These are phyloP conservation scores for Philereme vetulata DNA, from an alignment of 2,888 invertebrate species.

Conservation along the genomic window DNA sequence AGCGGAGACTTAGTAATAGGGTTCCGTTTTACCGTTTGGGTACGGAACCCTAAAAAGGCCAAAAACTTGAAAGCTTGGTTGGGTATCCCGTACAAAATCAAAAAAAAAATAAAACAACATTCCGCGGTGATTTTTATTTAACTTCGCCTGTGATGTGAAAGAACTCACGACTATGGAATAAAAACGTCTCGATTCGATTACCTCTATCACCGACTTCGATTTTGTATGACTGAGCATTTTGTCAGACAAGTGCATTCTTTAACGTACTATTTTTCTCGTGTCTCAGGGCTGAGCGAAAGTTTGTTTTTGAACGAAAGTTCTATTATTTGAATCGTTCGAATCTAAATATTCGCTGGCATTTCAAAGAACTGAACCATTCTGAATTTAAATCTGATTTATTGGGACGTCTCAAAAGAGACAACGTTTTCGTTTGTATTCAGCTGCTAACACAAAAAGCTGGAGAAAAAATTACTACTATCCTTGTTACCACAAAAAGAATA, in stretches of 20 bases:
- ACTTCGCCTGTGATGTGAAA: slow-evolving; percentile 50
- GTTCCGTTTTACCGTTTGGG: no score
- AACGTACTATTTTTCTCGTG: slow-evolving; percentile 21
- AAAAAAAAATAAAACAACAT: slow-evolving; percentile 47
- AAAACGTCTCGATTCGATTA: slow-evolving; percentile 65
- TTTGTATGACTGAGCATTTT: slow-evolving; percentile 45
- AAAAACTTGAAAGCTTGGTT: slow-evolving; percentile 30
- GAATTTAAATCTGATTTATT: slow-evolving; percentile 28
- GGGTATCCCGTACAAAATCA: slow-evolving; percentile 36
- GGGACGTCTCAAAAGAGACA: slow-evolving; percentile 21
- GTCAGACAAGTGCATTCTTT: slow-evolving; percentile 41
- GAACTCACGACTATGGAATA: slow-evolving; percentile 59
- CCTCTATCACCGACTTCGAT: slow-evolving; percentile 54
- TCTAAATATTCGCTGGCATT: slow-evolving; percentile 46
- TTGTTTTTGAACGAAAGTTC: slow-evolving; percentile 37
- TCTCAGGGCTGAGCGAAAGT: slow-evolving; percentile 37
- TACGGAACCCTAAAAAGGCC: no score
- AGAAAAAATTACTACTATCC: no score
- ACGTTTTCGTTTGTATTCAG: slow-evolving; percentile 18
- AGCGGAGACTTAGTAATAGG: no score
- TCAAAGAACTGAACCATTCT: slow-evolving; percentile 42
- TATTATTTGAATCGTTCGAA: slow-evolving; percentile 37
- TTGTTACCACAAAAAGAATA: no score
- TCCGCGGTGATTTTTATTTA: slow-evolving; percentile 50
- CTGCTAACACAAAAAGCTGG: no score